Conservation (phyloP, 2,888 invertebrate species). For the Amphipoea oculea region DNA sequence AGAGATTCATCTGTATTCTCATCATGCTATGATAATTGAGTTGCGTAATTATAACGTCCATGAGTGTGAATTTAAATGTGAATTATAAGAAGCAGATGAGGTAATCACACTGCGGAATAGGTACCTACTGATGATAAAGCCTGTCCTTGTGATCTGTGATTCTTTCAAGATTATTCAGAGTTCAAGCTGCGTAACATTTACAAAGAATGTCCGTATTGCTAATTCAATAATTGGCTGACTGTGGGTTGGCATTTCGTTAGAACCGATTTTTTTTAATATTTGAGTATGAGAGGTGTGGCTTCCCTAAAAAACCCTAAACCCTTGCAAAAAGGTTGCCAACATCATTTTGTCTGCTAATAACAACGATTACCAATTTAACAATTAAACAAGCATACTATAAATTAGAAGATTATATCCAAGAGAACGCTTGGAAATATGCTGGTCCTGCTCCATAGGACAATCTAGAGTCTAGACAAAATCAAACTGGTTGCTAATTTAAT, state of each 20-base stretch:
- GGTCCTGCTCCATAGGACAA: too few relatives aligned
- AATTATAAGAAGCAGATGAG: conserved; percentile 57
- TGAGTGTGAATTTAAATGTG: conserved; percentile 55
- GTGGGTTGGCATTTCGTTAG: background rate
- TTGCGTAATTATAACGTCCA: conserved; percentile 64
- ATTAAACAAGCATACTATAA: too few relatives aligned
- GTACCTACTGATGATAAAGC: conserved; percentile 27
- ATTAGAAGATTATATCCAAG: too few relatives aligned
- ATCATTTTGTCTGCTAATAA: background rate
- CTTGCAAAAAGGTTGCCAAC: background rate
- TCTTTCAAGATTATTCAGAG: conserved; percentile 17
- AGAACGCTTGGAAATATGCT: too few relatives aligned
- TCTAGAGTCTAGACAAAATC: too few relatives aligned
- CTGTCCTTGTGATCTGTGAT: conserved; percentile 32
- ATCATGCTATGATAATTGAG: conserved; percentile 55
- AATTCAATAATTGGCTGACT: background rate
- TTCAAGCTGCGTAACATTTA: background rate
- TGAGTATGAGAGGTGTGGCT: background rate
- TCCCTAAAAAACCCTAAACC: background rate
- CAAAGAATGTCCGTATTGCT: conserved; percentile 14
- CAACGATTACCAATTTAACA: background rate
- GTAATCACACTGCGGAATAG: conserved; percentile 53
- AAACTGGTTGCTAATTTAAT: too few relatives aligned
- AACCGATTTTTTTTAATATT: background rate
- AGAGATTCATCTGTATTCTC: conserved; percentile 54